Evolutionary conservation across 2,113 vertebrate genomes (phyloP).

Genomic region (Gadus chalcogrammus): DNA sequence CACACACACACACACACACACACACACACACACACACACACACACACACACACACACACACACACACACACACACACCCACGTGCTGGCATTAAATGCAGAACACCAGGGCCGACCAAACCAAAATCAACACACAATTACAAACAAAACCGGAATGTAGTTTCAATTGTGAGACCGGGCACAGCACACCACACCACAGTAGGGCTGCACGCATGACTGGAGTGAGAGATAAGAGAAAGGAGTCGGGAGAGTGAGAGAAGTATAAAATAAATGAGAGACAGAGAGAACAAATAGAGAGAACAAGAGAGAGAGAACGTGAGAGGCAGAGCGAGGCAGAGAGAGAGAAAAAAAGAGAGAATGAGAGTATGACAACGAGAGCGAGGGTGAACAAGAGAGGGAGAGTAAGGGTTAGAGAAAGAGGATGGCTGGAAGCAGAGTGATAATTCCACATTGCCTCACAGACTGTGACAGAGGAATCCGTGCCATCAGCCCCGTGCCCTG

Average conservation of each 20-base stretch:
- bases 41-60: conserved; percentile 50
- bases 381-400: neutral
- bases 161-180: neutral
- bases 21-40: conserved; percentile 55
- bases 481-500: too few relatives aligned
- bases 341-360: neutral
- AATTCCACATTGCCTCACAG: too few relatives aligned
- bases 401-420: neutral
- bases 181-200: neutral
- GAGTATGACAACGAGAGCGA: neutral
- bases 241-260: neutral
- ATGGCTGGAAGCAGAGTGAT: neutral
- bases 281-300: neutral
- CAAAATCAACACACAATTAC: too few relatives aligned
- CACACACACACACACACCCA: conserved; percentile 41
- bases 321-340: neutral
- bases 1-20: conserved; percentile 50
- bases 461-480: too few relatives aligned
- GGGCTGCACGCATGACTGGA: neutral
- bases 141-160: too few relatives aligned
- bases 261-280: neutral
- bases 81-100: neutral
- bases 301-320: neutral
- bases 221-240: too few relatives aligned
- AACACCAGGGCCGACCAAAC: too few relatives aligned